phyloP scores from a whole-genome alignment of 2,797 vertebrate genomes.

The Pangasius mekongensis region DNA sequence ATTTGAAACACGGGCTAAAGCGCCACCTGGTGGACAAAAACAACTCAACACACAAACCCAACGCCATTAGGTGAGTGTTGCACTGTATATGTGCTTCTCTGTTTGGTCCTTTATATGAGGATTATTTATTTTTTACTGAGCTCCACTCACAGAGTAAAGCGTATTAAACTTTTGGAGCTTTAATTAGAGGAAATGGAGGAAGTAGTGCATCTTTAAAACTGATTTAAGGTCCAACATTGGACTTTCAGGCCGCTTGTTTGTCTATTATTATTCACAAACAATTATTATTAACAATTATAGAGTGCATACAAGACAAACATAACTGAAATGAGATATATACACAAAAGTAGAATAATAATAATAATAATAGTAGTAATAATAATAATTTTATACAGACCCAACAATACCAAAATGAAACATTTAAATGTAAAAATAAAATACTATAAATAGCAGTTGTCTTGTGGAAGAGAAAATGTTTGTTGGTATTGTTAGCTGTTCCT shows the following conservation, averaged over 20 bases:
- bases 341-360: neutral
- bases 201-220: neutral
- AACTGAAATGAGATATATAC: neutral
- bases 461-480: neutral
- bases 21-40: conserved; percentile 33
- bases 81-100: neutral
- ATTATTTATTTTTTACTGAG: neutral
- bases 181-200: neutral
- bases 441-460: neutral
- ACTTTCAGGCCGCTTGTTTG: neutral
- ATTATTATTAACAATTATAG: too few relatives aligned
- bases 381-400: neutral
- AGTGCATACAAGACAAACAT: neutral
- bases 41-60: neutral
- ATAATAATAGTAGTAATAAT: neutral
- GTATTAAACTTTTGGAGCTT: neutral
- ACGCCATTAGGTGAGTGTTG: neutral
- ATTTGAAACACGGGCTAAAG: conserved; percentile 25
- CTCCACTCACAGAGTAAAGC: neutral
- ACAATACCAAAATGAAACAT: neutral
- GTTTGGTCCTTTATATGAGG: neutral
- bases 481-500: neutral
- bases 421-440: neutral
- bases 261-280: neutral
- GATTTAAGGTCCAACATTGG: neutral